Conservation (phyloP, 2,797 vertebrate genomes). For the Pristis pectinata region DNA sequence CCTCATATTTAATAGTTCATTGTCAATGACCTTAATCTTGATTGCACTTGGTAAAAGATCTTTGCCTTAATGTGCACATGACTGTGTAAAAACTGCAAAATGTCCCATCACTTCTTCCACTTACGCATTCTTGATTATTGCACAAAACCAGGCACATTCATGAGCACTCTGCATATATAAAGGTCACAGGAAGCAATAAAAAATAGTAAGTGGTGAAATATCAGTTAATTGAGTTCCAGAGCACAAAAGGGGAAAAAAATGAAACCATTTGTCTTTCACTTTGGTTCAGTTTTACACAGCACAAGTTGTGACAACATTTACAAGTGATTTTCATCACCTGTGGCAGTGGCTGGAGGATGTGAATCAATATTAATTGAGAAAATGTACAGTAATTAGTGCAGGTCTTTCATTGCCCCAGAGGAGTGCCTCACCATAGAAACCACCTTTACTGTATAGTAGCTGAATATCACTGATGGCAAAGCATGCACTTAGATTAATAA, state of each 20-base stretch:
- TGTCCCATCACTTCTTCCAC: not conserved
- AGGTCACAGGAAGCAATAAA: conserved; percentile 14
- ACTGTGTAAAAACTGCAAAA: not conserved
- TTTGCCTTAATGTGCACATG: not conserved
- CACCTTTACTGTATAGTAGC: not conserved
- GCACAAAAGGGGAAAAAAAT: conserved; percentile 13
- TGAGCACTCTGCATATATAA: not conserved
- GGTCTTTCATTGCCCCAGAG: conserved; percentile 26
- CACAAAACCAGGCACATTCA: not conserved
- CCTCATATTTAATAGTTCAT: too few species aligned
- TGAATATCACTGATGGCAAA: conserved; percentile 10
- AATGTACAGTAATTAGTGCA: conserved; percentile 28
- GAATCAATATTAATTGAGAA: conserved; percentile 37
- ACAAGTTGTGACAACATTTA: conserved; percentile 22
- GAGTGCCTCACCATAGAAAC: not conserved
- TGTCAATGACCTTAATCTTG: too few species aligned
- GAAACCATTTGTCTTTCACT: not conserved
- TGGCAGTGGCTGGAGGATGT: conserved; percentile 22
- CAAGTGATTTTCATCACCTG: conserved; percentile 20
- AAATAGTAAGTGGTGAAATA: not conserved
- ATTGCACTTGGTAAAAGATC: too few species aligned
- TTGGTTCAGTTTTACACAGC: conserved; percentile 9
- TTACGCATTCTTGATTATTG: not conserved
- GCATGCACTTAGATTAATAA: conserved; percentile 16
- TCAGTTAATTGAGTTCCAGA: conserved; percentile 11